Conservation (phyloP, 2,888 invertebrate species). For the Zele albiditarsus region DNA sequence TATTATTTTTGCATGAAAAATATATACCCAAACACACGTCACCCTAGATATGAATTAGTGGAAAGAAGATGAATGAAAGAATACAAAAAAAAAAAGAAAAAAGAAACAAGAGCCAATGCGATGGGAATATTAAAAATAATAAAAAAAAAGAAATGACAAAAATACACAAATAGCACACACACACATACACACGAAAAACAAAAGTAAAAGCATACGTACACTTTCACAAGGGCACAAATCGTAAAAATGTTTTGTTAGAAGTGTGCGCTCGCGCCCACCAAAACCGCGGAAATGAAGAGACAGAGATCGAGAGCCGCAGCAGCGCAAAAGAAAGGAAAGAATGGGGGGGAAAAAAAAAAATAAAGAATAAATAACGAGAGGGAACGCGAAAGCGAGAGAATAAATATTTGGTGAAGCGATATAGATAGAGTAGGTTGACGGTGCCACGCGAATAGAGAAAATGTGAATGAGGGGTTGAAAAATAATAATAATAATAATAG, state of each 20-base stretch:
- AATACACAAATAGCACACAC: slow-evolving; percentile 22
- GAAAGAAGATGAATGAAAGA: too few relatives aligned
- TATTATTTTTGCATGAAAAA: neutral
- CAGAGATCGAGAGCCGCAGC: neutral
- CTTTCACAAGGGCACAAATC: slow-evolving; percentile 53
- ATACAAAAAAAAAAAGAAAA: neutral
- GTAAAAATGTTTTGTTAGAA: slow-evolving; percentile 47
- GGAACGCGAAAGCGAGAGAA: slow-evolving; percentile 37
- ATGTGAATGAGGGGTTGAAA: slow-evolving; percentile 41
- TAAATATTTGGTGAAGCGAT: slow-evolving; percentile 41
- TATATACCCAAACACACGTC: neutral
- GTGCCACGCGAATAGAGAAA: slow-evolving; percentile 43
- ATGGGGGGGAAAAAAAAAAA: too few relatives aligned
- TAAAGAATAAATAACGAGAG: slow-evolving; percentile 25
- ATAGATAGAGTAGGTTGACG: slow-evolving; percentile 52
- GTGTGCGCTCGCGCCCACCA: neutral
- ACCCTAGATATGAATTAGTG: neutral
- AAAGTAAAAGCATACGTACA: slow-evolving; percentile 39
- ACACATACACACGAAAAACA: slow-evolving; percentile 2
- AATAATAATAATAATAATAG: slow-evolving; percentile 31
- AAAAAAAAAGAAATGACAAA: slow-evolving; percentile 1
- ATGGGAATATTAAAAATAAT: neutral
- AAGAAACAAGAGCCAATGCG: neutral
- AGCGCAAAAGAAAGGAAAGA: neutral
- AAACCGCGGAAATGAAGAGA: slow-evolving; percentile 2